These are phyloP conservation scores for Syrmaticus mikado DNA, from an alignment of 2,113 vertebrate genomes.

Conservation along the genomic window DNA sequence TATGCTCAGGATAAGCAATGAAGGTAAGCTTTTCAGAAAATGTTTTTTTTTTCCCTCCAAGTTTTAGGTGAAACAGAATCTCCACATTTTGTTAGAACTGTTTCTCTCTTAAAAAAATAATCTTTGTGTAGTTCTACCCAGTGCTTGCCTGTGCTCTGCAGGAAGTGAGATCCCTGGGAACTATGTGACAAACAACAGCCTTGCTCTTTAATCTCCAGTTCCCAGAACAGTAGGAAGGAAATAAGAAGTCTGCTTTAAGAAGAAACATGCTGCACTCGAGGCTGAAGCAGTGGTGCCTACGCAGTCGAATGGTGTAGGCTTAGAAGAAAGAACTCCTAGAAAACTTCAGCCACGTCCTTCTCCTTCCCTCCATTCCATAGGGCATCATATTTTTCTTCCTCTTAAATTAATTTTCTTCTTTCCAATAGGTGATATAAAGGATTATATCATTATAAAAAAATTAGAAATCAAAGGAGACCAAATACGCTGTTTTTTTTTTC, in stretches of 20 bases:
- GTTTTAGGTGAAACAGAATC: neutral
- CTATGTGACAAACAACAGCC: neutral
- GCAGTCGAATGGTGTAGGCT: neutral
- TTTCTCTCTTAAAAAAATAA: neutral
- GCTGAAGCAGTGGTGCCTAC: neutral
- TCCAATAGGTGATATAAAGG: neutral
- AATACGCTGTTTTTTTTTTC: neutral
- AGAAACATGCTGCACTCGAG: fast-evolving
- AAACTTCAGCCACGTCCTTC: neutral
- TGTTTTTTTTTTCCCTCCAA: fast-evolving
- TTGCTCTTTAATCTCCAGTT: neutral
- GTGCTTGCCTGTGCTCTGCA: neutral
- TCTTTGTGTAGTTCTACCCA: neutral
- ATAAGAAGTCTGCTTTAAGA: neutral
- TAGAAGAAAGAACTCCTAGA: neutral
- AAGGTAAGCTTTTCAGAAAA: neutral
- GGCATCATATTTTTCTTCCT: neutral
- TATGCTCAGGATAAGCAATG: neutral
- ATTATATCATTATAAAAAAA: neutral
- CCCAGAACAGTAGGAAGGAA: neutral
- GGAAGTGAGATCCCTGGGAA: neutral
- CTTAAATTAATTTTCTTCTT: neutral
- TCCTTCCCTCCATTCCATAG: neutral
- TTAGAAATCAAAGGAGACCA: neutral
- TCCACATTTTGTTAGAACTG: neutral